These are phyloP conservation scores for Sebastes steindachneri DNA, from an alignment of 2,797 vertebrate species.

Conservation along the genomic window DNA sequence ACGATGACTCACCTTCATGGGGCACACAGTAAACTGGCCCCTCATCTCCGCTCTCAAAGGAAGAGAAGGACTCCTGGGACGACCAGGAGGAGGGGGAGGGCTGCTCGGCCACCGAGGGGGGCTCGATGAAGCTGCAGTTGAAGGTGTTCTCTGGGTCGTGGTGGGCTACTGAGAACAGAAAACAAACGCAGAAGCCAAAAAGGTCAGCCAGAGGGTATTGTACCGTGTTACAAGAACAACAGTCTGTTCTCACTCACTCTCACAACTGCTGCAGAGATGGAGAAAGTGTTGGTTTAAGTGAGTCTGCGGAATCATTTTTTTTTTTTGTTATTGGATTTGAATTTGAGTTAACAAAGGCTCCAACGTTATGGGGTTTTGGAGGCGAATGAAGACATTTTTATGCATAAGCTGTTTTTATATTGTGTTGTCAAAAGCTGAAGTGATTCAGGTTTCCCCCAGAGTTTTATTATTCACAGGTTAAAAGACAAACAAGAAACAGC, in stretches of 20 bases:
- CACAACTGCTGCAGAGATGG: conserved; percentile 6
- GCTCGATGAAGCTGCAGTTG: conserved; percentile 98
- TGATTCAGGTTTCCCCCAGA: neutral
- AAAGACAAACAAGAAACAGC: neutral
- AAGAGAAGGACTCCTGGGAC: conserved; percentile 96
- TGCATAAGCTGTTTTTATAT: neutral
- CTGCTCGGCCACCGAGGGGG: conserved; percentile 91
- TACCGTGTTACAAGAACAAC: conserved; percentile 74
- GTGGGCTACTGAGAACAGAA: conserved; percentile 90
- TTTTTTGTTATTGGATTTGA: conserved; percentile 33
- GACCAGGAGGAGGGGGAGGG: conserved; percentile 95
- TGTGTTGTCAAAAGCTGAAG: neutral
- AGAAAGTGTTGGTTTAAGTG: conserved; percentile 40
- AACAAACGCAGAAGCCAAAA: conserved; percentile 73
- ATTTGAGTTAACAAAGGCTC: conserved; percentile 13
- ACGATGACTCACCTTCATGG: conserved; percentile 91
- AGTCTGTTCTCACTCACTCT: conserved; percentile 62
- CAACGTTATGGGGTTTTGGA: neutral
- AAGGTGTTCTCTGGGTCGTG: conserved; percentile 96
- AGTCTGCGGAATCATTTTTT: conserved; percentile 17
- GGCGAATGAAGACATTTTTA: neutral
- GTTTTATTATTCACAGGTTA: neutral
- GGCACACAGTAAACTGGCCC: conserved; percentile 96
- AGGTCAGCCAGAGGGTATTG: conserved; percentile 67
- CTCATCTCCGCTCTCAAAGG: conserved; percentile 95